phyloP scores from a whole-genome alignment of 1,140 invertebrate genomes.

The Tetragnatha versicolor region DNA sequence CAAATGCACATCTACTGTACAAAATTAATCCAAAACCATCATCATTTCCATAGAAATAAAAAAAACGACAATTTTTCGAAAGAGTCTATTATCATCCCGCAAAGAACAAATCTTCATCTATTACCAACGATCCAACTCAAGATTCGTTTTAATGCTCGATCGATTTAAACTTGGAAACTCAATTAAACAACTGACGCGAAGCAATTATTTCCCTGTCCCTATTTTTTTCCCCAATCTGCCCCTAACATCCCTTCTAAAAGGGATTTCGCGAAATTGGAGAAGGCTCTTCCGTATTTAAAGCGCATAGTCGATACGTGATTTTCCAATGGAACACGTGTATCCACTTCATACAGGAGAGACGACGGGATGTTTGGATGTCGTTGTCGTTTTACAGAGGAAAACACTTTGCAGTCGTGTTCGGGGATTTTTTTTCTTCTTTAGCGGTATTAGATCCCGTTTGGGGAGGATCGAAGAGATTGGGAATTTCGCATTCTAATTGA shows the following conservation, averaged over 20 bases:
- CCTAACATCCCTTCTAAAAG: background rate
- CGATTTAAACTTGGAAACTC: constrained; percentile 45
- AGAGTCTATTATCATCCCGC: no score
- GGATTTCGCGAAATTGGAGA: constrained; percentile 2
- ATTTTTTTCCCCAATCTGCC: constrained; percentile 28
- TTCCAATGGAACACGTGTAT: constrained; percentile 31
- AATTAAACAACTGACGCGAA: constrained; percentile 34
- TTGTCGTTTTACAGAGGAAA: constrained; percentile 41
- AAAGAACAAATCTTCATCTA: no score
- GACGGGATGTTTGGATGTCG: background rate
- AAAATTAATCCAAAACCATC: no score
- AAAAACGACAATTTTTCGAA: no score
- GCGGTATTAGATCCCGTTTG: constrained; percentile 2
- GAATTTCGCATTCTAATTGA: background rate
- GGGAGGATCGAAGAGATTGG: no score
- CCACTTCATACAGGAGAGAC: constrained; percentile 35
- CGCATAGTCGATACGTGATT: constrained; percentile 2
- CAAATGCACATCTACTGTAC: no score
- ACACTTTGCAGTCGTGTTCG: constrained; percentile 34
- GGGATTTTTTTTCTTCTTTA: no score
- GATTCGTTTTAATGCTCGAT: constrained; percentile 33
- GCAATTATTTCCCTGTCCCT: constrained; percentile 1
- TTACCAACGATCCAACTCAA: no score
- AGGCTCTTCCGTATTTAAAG: constrained; percentile 13
- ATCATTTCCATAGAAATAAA: no score